Percentiles rank a stretch among this genome's conserved stretches.
These are phyloP conservation scores for Candidula unifasciata DNA, from an alignment of 2,888 invertebrate species.

Conservation along the genomic window DNA sequence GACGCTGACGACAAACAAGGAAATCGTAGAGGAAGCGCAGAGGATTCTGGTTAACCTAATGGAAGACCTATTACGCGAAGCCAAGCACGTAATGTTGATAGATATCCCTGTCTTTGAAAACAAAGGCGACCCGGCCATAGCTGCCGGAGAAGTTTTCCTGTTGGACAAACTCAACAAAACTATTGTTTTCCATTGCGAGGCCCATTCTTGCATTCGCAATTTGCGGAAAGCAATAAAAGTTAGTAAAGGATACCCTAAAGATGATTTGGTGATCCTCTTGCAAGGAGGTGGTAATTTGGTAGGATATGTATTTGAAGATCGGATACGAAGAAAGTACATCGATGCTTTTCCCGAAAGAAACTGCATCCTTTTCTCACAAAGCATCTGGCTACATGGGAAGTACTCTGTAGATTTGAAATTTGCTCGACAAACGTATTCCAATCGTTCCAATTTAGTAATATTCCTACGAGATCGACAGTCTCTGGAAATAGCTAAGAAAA, in stretches of 20 bases:
- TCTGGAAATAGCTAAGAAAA: slow-evolving; percentile 6
- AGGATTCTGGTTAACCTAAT: slow-evolving; percentile 27
- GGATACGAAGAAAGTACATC: slow-evolving; percentile 20
- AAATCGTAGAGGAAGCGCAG: slow-evolving; percentile 52
- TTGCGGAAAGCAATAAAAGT: slow-evolving; percentile 22
- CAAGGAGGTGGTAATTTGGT: slow-evolving; percentile 59
- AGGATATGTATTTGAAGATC: slow-evolving; percentile 40
- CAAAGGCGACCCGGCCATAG: slow-evolving; percentile 59
- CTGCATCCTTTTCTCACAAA: slow-evolving; percentile 53
- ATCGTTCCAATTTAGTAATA: slow-evolving; percentile 43
- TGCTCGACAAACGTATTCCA: slow-evolving; percentile 19
- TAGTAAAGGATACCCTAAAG: slow-evolving; percentile 11
- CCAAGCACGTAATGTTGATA: slow-evolving; percentile 54
- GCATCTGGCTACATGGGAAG: slow-evolving; percentile 17
- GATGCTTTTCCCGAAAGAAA: slow-evolving; percentile 31
- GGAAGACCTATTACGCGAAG: background rate
- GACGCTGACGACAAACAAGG: slow-evolving; percentile 38
- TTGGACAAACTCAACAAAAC: slow-evolving; percentile 47
- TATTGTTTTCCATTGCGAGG: slow-evolving; percentile 50
- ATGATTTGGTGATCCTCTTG: slow-evolving; percentile 54
- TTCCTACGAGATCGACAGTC: slow-evolving; percentile 53
- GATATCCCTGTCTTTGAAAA: slow-evolving; percentile 56
- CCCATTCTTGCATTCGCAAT: slow-evolving; percentile 4
- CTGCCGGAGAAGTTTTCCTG: slow-evolving; percentile 54
- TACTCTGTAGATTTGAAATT: background rate